Evolutionary conservation across 2,888 invertebrate species (phyloP).

Genomic region (Noctua janthe): DNA sequence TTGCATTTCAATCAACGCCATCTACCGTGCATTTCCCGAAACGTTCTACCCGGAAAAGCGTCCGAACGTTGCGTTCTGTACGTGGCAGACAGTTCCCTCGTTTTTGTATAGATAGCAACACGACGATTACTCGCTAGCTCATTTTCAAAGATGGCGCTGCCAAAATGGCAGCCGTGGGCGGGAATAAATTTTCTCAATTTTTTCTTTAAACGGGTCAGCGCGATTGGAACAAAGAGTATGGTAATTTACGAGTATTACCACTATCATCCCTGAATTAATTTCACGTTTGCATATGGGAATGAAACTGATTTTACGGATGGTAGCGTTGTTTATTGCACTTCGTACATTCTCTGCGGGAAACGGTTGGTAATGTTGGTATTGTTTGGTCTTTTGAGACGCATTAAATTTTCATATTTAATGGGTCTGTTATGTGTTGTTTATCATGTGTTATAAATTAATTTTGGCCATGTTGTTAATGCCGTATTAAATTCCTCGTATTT

Average conservation of each 20-base stretch:
- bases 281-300: conserved; percentile 49
- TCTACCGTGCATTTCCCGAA: conserved; percentile 49
- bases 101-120: conserved; percentile 15
- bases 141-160: conserved; percentile 49
- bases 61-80: neutral
- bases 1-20: conserved; percentile 24
- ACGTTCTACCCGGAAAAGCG: neutral
- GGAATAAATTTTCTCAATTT: conserved; percentile 25
- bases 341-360: conserved; percentile 29
- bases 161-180: neutral
- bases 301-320: conserved; percentile 54
- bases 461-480: neutral
- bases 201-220: conserved; percentile 24
- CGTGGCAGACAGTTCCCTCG: neutral
- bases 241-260: conserved; percentile 63
- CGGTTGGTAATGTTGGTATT: conserved; percentile 39
- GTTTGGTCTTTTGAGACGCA: conserved; percentile 27
- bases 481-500: neutral
- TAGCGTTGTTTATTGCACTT: conserved; percentile 50
- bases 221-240: conserved; percentile 56
- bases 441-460: conserved; percentile 13
- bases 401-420: conserved; percentile 27
- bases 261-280: conserved; percentile 63
- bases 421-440: conserved; percentile 12
- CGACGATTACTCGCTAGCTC: neutral